Evolutionary conservation across 2,888 invertebrate species (phyloP).

Genomic region (Hermaeophaga mercurialis): DNA sequence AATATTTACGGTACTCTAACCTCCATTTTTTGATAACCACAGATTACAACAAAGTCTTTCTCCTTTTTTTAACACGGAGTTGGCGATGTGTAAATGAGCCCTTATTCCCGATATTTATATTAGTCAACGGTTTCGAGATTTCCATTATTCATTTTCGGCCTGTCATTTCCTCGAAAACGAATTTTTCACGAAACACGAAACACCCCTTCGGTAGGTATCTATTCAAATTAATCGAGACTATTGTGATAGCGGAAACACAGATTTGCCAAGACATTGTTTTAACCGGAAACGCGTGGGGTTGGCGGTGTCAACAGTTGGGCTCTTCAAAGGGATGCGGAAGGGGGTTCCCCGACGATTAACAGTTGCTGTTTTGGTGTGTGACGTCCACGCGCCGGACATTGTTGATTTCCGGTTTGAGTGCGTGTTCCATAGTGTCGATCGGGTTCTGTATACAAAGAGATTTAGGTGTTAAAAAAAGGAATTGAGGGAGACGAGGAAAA

Average conservation of each 20-base stretch:
- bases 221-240: constrained; percentile 25
- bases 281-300: constrained; percentile 45
- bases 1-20: no score
- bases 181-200: constrained; percentile 6
- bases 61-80: no score
- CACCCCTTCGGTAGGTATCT: constrained; percentile 20
- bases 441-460: no score
- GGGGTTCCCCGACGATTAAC: constrained; percentile 49
- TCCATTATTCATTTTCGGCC: constrained; percentile 22
- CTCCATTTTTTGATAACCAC: no score
- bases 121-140: constrained; percentile 17
- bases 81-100: no score
- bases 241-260: constrained; percentile 43
- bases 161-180: constrained; percentile 15
- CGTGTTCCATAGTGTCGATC: neutral
- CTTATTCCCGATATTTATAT: neutral
- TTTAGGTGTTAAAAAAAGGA: no score
- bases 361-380: constrained; percentile 42
- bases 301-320: constrained; percentile 53
- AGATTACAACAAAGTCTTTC: no score
- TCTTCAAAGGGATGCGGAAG: constrained; percentile 31
- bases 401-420: constrained; percentile 33
- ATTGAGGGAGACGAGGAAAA: no score
- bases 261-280: constrained; percentile 47
- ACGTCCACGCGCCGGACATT: constrained; percentile 40